These are phyloP conservation scores for Formica exsecta DNA, from an alignment of 1,140 invertebrate species.

Conservation along the genomic window DNA sequence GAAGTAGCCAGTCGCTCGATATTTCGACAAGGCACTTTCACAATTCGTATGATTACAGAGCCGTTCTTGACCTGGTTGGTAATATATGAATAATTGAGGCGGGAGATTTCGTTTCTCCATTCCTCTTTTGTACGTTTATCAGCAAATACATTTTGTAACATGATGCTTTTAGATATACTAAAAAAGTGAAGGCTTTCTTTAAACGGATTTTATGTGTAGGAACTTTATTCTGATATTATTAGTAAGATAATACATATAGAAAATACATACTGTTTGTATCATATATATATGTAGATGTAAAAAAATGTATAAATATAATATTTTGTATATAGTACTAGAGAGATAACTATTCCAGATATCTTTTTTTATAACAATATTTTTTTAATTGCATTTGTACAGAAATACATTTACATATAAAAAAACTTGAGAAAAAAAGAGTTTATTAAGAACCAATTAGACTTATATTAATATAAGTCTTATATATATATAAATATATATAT, in stretches of 20 bases:
- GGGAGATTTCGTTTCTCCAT: neutral
- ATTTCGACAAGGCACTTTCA: neutral
- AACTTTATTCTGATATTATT: neutral
- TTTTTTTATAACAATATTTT: neutral
- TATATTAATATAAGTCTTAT: neutral
- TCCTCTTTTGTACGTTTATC: neutral
- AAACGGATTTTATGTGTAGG: neutral
- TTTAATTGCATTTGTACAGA: neutral
- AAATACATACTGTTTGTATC: neutral
- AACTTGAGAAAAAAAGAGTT: neutral
- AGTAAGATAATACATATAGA: neutral
- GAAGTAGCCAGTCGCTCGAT: neutral
- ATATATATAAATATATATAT: neutral
- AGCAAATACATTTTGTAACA: neutral
- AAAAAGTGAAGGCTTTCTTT: neutral
- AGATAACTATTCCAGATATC: neutral
- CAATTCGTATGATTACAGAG: slow-evolving; percentile 1
- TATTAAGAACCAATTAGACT: neutral
- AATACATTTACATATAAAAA: neutral
- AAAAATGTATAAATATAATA: neutral
- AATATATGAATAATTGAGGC: slow-evolving; percentile 41
- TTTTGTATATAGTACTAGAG: neutral
- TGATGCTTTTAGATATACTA: neutral
- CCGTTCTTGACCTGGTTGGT: slow-evolving; percentile 17
- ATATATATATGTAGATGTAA: no score